Base-by-base conservation (phyloP, 2,888 invertebrate species). In the Anarsia innoxiella region DNA sequence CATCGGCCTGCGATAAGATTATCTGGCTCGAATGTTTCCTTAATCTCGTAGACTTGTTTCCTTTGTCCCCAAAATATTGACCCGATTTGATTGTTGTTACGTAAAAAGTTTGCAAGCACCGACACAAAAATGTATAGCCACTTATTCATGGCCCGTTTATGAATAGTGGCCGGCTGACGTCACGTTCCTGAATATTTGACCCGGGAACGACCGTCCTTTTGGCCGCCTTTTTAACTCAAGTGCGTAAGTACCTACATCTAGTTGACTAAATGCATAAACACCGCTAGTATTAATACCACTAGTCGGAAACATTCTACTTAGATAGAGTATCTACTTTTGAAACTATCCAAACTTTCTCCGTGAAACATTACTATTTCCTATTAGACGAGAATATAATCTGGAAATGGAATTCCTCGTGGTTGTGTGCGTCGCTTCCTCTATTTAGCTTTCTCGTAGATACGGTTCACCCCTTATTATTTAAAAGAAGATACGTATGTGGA, bases 131-230 rank as follows among this genome's bases (percentile, higher is more conserved):
- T 53, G 49, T 51, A 58, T 47, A 31, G 48, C 53, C 51, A 32
- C 12, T 55, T 66, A 59, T 62, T 66, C 59, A 59, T 66, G 66
- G 67, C 60, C 59, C 52, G 48, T 56, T 56, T 59, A 60, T 49
- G 9, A n/a, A n/a, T n/a, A 25, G 3, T 3, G 25, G 2, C 25
- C 5, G 8, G 25, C 8, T 9, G 8, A n/a, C 25, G 8, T 25
- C 25, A 25, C n/a, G n/a, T 19, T 19, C 6, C 19, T 6, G 6
- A 19, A 19, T 6, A 19, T 19, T 6, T 19, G 19, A 19, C 19
- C 19, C 19, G n/a, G n/a, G n/a, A n/a, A n/a, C n/a, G n/a, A n/a
- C n/a, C n/a, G n/a, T n/a, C n/a, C n/a, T n/a, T n/a, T n/a, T n/a
- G n/a, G n/a, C n/a, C n/a, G n/a, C n/a, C n/a, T n/a, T n/a, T n/a